Evolutionary conservation across 2,113 vertebrate species (phyloP).

Genomic region (Psittacula cyanocephala): DNA sequence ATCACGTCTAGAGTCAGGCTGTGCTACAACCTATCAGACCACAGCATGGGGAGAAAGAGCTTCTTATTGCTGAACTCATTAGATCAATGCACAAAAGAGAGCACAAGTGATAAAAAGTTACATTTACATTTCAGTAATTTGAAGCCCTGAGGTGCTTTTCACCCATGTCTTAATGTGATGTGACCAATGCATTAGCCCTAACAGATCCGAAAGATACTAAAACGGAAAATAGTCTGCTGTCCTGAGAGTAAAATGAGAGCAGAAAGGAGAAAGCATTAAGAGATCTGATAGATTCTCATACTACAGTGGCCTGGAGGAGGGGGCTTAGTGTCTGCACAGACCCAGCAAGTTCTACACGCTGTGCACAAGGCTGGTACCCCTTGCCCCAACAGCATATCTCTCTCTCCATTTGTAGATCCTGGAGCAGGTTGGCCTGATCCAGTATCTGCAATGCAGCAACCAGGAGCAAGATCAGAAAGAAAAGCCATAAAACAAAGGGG

Average conservation of each 20-base stretch:
- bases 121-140: background rate
- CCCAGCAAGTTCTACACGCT: fast-evolving
- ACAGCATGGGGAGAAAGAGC: background rate
- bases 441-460: background rate
- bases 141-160: background rate
- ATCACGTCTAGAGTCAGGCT: background rate
- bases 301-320: background rate
- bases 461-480: background rate
- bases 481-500: fast-evolving
- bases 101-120: background rate
- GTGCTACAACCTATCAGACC: background rate
- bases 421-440: background rate
- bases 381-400: background rate
- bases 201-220: background rate
- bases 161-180: background rate
- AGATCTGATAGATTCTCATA: background rate
- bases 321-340: background rate
- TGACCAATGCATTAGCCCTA: background rate
- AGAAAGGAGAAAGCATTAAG: background rate
- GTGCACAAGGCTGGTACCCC: background rate
- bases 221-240: background rate
- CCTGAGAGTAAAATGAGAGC: background rate
- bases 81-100: background rate
- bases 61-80: background rate
- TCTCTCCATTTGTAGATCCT: background rate